Conservation (phyloP, 2,113 vertebrate species). For the Regulus satrapa region DNA sequence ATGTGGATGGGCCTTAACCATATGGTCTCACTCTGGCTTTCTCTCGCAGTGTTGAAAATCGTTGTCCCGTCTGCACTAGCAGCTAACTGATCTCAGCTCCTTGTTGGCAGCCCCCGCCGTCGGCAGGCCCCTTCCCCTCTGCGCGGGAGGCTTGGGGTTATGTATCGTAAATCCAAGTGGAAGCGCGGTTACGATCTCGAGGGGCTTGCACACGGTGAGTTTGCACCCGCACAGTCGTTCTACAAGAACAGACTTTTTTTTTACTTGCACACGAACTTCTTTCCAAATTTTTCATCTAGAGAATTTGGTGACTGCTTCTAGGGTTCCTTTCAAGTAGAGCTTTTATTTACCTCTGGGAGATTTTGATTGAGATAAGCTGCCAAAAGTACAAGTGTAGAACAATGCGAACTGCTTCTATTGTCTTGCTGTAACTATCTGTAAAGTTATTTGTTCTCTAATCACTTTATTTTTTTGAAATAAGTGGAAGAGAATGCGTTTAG, state of each 20-base stretch:
- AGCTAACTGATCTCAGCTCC: conserved; percentile 35
- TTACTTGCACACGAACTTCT: neutral
- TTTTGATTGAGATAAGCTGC: neutral
- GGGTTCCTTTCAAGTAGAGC: neutral
- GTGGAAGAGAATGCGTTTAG: neutral
- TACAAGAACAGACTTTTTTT: neutral
- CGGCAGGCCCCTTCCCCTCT: conserved; percentile 3
- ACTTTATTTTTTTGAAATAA: neutral
- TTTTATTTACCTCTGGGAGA: neutral
- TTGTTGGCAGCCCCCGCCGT: conserved; percentile 37
- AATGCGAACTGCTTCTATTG: neutral
- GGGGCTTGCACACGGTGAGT: conserved; percentile 20
- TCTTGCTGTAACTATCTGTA: neutral
- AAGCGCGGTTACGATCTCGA: conserved; percentile 12
- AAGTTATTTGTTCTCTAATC: neutral
- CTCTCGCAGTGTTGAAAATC: conserved; percentile 53
- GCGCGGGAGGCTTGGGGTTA: neutral
- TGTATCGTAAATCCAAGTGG: conserved; percentile 58
- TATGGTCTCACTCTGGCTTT: conserved; percentile 48
- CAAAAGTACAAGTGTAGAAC: neutral
- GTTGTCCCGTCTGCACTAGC: conserved; percentile 48
- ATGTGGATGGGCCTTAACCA: conserved; percentile 35
- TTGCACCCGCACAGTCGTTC: neutral
- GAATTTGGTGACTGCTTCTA: neutral
- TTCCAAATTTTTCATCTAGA: neutral